Percentiles rank a stretch among this genome's conserved stretches.
phyloP scores from a whole-genome alignment of 2,888 invertebrate genomes.

The Adineta ricciae region DNA sequence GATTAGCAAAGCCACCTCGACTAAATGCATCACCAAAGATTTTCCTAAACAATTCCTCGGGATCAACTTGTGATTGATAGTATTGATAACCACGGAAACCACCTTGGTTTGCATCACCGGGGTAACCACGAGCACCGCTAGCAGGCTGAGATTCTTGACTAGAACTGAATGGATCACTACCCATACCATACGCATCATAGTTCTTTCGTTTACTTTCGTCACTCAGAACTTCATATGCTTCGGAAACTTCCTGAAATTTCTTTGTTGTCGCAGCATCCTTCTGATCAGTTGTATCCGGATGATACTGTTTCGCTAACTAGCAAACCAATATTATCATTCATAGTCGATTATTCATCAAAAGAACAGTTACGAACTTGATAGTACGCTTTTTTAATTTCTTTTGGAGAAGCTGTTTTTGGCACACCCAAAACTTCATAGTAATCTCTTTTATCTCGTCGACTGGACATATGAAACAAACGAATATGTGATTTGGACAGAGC shows the following conservation, averaged over 20 bases:
- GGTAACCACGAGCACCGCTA: constrained; percentile 49
- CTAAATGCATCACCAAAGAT: constrained; percentile 62
- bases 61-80: constrained; percentile 77
- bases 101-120: constrained; percentile 30
- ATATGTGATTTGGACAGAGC: not conserved
- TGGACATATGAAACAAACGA: not conserved
- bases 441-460: constrained; percentile 52
- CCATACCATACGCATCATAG: constrained; percentile 80
- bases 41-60: constrained; percentile 77
- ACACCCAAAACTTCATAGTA: constrained; percentile 88
- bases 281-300: constrained; percentile 86
- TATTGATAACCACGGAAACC: constrained; percentile 49
- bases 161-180: constrained; percentile 33
- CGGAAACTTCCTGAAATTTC: constrained; percentile 94
- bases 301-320: constrained; percentile 81
- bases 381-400: constrained; percentile 90
- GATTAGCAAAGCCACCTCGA: constrained; percentile 56
- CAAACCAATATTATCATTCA: not conserved
- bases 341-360: not conserved
- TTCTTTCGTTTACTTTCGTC: constrained; percentile 81
- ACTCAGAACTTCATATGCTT: constrained; percentile 91
- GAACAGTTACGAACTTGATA: constrained; percentile 54
- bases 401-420: constrained; percentile 69
- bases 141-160: constrained; percentile 19
- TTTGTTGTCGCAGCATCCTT: constrained; percentile 63